Evolutionary conservation across 2,797 vertebrate genomes (phyloP).

Genomic region (Enoplosus armatus): DNA sequence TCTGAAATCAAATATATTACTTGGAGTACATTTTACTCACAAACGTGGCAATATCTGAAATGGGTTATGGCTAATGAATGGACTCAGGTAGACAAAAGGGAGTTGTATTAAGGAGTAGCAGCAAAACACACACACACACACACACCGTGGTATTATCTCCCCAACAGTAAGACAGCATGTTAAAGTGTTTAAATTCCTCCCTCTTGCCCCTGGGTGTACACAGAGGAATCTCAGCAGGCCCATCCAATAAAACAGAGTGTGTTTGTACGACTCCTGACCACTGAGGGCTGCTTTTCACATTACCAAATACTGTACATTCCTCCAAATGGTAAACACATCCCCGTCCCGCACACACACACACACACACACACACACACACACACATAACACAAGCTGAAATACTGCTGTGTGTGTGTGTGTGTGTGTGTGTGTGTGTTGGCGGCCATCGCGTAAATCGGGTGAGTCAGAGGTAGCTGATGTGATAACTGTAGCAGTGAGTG

Average conservation of each 20-base stretch:
- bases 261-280: slow-evolving; percentile 78
- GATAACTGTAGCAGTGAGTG: slow-evolving; percentile 37
- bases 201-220: slow-evolving; percentile 45
- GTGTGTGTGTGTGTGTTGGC: slow-evolving; percentile 38
- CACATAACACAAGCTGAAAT: slow-evolving; percentile 42
- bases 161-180: slow-evolving; percentile 52
- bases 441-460: slow-evolving; percentile 62
- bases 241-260: slow-evolving; percentile 74
- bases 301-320: slow-evolving; percentile 85
- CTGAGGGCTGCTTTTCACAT: slow-evolving; percentile 78
- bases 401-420: slow-evolving; percentile 26
- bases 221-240: slow-evolving; percentile 57
- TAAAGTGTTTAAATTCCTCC: slow-evolving; percentile 51
- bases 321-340: slow-evolving; percentile 80
- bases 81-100: neutral
- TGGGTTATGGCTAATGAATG: neutral
- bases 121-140: slow-evolving; percentile 20
- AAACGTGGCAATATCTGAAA: neutral
- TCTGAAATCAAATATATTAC: neutral
- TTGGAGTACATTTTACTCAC: neutral
- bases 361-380: slow-evolving; percentile 30
- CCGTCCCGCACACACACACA: slow-evolving; percentile 11
- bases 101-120: neutral
- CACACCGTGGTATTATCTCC: slow-evolving; percentile 17
- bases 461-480: slow-evolving; percentile 57